Evolutionary conservation across 1,140 invertebrate species (phyloP).

Genomic region (Drosophila fuyamai): DNA sequence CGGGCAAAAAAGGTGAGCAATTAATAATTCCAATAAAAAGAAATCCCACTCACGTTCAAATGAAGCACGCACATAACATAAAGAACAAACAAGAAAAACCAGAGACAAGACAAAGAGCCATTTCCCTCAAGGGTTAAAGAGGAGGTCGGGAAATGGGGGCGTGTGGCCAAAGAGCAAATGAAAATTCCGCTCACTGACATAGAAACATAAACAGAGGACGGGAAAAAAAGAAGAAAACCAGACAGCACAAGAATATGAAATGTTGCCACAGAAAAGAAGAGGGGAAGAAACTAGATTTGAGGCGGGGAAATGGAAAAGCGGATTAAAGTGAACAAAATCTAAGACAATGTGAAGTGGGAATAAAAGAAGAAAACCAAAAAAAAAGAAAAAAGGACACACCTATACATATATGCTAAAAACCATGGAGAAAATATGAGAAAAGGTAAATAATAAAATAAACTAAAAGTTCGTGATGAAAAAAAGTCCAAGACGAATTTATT

Average conservation of each 20-base stretch:
- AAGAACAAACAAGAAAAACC: conserved; percentile 9
- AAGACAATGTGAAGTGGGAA: neutral
- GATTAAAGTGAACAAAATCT: conserved; percentile 36
- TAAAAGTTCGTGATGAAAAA: neutral
- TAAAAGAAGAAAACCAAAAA: conserved; percentile 1
- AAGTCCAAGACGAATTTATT: conserved; percentile 15
- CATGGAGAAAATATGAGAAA: neutral
- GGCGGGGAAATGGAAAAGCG: conserved; percentile 24
- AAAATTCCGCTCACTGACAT: conserved; percentile 27
- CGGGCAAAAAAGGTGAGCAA: neutral
- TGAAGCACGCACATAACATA: conserved; percentile 9
- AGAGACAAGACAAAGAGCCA: conserved; percentile 15
- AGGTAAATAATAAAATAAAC: conserved; percentile 17
- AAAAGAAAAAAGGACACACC: neutral
- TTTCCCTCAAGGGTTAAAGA: conserved; percentile 21
- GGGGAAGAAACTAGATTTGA: conserved; percentile 3
- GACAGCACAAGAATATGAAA: conserved; percentile 23
- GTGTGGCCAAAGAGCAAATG: conserved; percentile 14
- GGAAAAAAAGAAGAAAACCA: conserved; percentile 1
- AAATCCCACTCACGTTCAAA: conserved; percentile 60
- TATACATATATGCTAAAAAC: neutral
- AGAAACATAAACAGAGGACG: conserved; percentile 19
- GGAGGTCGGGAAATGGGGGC: neutral
- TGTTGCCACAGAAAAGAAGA: neutral
- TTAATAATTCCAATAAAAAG: conserved; percentile 73